These are phyloP conservation scores for Platynereis dumerilii DNA, from an alignment of 2,888 invertebrate genomes.

Conservation along the genomic window DNA sequence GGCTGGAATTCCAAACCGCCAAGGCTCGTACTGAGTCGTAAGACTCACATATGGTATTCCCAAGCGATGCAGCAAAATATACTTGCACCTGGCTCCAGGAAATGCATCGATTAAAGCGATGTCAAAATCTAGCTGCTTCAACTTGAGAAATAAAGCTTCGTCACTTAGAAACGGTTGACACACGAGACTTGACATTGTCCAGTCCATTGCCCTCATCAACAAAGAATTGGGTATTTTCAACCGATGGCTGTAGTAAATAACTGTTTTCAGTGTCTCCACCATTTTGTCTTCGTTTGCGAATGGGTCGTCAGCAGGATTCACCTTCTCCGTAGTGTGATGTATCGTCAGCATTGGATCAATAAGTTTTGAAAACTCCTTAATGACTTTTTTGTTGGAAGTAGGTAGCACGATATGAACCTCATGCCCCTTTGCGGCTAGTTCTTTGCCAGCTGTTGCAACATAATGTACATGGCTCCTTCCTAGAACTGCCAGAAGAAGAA, in stretches of 20 bases:
- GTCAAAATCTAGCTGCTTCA: too few relatives aligned
- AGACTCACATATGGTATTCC: constrained; percentile 23
- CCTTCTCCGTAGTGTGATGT: too few relatives aligned
- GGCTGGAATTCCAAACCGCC: background rate
- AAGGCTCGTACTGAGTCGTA: background rate
- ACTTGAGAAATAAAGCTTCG: background rate
- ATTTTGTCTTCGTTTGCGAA: background rate
- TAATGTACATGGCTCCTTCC: too few relatives aligned
- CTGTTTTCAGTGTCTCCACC: background rate
- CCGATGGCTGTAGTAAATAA: too few relatives aligned
- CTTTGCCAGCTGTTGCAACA: too few relatives aligned
- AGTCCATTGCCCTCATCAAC: background rate
- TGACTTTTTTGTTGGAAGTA: too few relatives aligned
- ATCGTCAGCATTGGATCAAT: background rate
- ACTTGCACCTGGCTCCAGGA: background rate
- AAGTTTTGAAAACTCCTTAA: background rate
- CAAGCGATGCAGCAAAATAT: constrained; percentile 21
- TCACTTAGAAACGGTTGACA: background rate
- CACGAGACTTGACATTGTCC: background rate
- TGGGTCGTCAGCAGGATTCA: background rate
- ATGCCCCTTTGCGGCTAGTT: too few relatives aligned
- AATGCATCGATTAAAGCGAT: constrained; percentile 24
- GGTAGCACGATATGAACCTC: too few relatives aligned
- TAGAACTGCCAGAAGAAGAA: background rate
- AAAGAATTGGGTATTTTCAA: too few relatives aligned